phyloP scores from a whole-genome alignment of 2,888 invertebrate genomes.

The Sabatieria punctata region DNA sequence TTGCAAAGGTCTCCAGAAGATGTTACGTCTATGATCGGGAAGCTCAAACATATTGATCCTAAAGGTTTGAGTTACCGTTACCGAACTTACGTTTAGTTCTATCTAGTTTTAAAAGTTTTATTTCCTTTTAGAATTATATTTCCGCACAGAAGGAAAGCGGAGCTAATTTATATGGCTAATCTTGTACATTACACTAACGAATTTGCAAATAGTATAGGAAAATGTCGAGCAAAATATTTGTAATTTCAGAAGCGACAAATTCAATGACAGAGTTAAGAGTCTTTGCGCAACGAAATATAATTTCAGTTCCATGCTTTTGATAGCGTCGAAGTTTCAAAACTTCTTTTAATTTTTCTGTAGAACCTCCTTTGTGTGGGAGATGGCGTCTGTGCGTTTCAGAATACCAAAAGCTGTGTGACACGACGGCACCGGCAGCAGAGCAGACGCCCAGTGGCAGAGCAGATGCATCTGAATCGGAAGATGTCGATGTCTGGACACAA shows the following conservation, averaged over 20 bases:
- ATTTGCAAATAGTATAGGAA: too few species aligned
- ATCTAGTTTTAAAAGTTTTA: too few species aligned
- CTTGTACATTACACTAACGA: too few species aligned
- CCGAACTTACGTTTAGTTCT: not conserved
- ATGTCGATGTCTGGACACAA: constrained; percentile 8
- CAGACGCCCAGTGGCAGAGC: not conserved
- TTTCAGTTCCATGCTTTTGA: not conserved
- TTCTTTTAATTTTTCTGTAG: too few species aligned
- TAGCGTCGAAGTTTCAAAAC: too few species aligned
- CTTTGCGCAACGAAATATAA: constrained; percentile 1
- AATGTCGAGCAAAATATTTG: too few species aligned
- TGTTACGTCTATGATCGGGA: constrained; percentile 40
- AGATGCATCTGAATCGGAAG: not conserved
- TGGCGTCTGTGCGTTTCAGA: too few species aligned
- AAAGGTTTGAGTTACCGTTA: constrained; percentile 1
- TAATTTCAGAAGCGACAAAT: too few species aligned
- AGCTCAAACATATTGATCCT: constrained; percentile 18
- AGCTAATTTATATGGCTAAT: too few species aligned
- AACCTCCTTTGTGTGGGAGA: too few species aligned
- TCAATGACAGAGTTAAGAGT: too few species aligned
- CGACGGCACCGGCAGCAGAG: not conserved
- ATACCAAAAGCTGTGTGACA: constrained; percentile 1
- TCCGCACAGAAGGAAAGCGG: too few species aligned
- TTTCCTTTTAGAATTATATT: not conserved
- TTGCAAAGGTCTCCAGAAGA: constrained; percentile 55